phyloP scores from a whole-genome alignment of 2,888 invertebrate genomes.

The Trisateles emortualis region DNA sequence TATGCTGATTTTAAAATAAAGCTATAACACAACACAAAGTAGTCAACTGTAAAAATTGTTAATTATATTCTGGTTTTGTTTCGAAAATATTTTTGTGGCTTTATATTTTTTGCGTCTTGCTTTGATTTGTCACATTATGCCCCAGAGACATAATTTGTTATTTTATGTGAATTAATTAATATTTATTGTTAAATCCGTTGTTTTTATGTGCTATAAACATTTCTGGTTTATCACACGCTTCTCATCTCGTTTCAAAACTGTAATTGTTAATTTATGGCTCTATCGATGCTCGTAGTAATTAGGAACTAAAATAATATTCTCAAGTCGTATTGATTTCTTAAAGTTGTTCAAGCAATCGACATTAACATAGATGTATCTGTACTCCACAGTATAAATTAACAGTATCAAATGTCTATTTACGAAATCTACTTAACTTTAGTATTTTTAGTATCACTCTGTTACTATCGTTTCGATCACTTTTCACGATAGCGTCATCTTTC shows the following conservation, averaged over 20 bases:
- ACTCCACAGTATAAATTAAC: too few relatives aligned
- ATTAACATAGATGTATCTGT: too few relatives aligned
- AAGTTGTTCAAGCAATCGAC: too few relatives aligned
- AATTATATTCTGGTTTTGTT: constrained; percentile 11
- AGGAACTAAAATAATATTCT: not conserved
- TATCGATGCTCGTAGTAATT: not conserved
- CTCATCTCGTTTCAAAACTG: not conserved
- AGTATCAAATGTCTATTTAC: too few relatives aligned
- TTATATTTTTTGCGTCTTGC: constrained; percentile 14
- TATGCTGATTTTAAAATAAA: constrained; percentile 3
- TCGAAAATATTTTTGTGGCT: constrained; percentile 1
- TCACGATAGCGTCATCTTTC: not conserved
- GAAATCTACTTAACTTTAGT: too few relatives aligned
- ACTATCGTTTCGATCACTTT: not conserved
- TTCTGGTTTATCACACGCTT: not conserved
- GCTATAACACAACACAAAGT: not conserved
- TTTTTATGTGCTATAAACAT: constrained; percentile 3
- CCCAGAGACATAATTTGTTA: constrained; percentile 3
- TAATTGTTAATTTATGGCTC: not conserved
- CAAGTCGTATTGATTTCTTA: too few relatives aligned
- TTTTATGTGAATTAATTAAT: constrained; percentile 12
- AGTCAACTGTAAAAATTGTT: not conserved
- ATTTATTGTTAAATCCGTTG: constrained; percentile 9
- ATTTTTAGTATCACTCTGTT: too few relatives aligned
- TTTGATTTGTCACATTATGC: constrained; percentile 23